Conservation (phyloP, 2,797 vertebrate species). For the Alcedo atthis region DNA sequence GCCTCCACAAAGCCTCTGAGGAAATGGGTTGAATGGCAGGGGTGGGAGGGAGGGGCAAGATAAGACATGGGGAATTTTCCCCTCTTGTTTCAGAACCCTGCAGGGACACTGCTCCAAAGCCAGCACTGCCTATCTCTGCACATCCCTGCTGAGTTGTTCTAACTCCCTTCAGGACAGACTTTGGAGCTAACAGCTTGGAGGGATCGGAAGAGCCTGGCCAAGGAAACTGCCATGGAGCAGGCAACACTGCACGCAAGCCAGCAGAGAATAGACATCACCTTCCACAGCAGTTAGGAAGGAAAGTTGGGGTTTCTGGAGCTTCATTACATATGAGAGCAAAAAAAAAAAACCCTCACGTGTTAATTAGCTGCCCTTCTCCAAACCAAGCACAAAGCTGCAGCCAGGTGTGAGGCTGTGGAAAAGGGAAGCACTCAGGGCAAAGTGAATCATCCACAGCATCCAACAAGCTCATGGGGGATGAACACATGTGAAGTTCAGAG, state of each 20-base stretch:
- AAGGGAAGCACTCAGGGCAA: background rate
- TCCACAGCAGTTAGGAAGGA: background rate
- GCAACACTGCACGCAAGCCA: fast-evolving
- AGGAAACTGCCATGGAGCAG: background rate
- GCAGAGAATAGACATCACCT: background rate
- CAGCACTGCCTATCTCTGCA: background rate
- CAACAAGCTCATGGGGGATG: background rate
- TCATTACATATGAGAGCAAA: background rate
- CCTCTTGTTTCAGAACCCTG: background rate
- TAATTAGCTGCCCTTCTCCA: background rate
- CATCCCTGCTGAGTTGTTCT: background rate
- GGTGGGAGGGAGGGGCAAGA: background rate
- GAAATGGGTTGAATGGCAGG: background rate
- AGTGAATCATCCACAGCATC: background rate
- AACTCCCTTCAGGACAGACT: background rate
- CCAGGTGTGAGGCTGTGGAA: background rate
- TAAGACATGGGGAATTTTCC: background rate
- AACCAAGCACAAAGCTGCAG: background rate
- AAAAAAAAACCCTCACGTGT: background rate
- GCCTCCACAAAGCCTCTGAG: background rate
- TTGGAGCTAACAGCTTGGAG: background rate
- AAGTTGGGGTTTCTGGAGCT: background rate
- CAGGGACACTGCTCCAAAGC: background rate
- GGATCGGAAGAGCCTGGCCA: background rate
- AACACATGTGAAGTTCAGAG: background rate